Base-by-base conservation (phyloP, 2,888 invertebrate species). In the Caenorhabditis sinica region DNA sequence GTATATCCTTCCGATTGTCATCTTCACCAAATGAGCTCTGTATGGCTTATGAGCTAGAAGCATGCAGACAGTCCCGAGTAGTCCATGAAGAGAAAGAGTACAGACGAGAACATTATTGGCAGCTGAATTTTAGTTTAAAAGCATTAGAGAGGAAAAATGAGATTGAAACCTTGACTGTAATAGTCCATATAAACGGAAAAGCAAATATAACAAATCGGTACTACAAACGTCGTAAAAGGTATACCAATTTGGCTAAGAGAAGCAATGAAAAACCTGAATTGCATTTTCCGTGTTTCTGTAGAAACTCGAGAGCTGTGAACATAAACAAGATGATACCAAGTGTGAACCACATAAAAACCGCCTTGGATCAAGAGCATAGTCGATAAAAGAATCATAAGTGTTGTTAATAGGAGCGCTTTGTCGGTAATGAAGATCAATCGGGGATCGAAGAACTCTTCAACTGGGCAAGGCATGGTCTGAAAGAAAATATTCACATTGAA, bases 281-380 rank as follows among this genome's bases (percentile, higher is more conserved):
- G 79, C 71, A 71, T 63, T 43, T 43, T 28, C 1, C 65, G 23
- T 25, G 69, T 71, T 11, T 40, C 43, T 1, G 60, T 28, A 11
- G 77, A 77, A 4, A 71, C 51, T 33, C 30, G 51, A 17, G 51
- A 49, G 11, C n/a, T 61, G 20, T 69, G 69, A 17, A 23, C n/a
- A 53, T n/a, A 77, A 13, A 77, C 60, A 8, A 77, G 36, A 17
- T 68, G 51, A 33, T 77, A 76, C 51, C 51, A 51, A 23, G 69
- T 77, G 43, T 71, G 68, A 15, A 20, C 1, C 2, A 51, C 20
- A 36, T 51, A 71, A 45, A 69, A 69, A 20, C 1, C 15, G 20
- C 17, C 17, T 23, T 77, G 77, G 1, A 63, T 69, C 20, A 49
- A 49, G 15, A 49, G 49, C 13, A 40, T 11, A 40, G 9, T 13